Evolutionary conservation across 2,113 vertebrate genomes (phyloP), one percentile per base, ranked within the genome.

Genomic region (Mionectes macconnelli): DNA sequence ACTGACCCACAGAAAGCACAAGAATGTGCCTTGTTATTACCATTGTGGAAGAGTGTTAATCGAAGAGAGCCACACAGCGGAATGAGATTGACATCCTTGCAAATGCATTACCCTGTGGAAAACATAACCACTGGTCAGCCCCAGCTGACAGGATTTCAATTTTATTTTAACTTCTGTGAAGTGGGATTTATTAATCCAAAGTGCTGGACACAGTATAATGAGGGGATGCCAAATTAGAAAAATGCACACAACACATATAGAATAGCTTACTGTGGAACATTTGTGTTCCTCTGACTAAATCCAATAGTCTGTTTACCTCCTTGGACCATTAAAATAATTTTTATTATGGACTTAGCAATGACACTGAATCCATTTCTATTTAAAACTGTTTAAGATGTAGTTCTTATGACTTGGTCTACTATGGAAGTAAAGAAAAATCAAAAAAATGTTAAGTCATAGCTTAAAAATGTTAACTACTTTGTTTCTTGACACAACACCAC

Each of bases 91-190:
- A 97, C 59, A 92, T 98, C 97, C 97, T 97, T 96, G 94, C 92
- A 96, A 97, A 97, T 96, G 93, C 97, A 98, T 98, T 98, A 98
- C 98, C 98, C 98, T 98, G 98, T 99, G 99, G 99, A 99, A 98
- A 97, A 98, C 91, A 96, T 98, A 99, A 99, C 99, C 99, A 99
- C 99, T 99, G 98, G 98, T 99, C 99, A 99, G 99, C 99, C 94
- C 79, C 94, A 93, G 98, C 99, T 99, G 99, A 99, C 98, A 98
- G 98, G 98, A 98, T 98, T 97, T 97, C 97, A 97, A 97, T 98
- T 97, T 98, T 98, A 98, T 98, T 98, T 99, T 99, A 99, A 99
- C 99, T 99, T 99, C 99, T 99, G 98, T 99, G 99, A 99, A 99
- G 99, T 99, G 98, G 98, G 99, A 99, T 98, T 98, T 97, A 98